A percentile compares a stretch with the other conserved stretches of the same genome.
These are phyloP conservation scores for Conus betulinus DNA, from an alignment of 1,140 invertebrate species.

Conservation along the genomic window DNA sequence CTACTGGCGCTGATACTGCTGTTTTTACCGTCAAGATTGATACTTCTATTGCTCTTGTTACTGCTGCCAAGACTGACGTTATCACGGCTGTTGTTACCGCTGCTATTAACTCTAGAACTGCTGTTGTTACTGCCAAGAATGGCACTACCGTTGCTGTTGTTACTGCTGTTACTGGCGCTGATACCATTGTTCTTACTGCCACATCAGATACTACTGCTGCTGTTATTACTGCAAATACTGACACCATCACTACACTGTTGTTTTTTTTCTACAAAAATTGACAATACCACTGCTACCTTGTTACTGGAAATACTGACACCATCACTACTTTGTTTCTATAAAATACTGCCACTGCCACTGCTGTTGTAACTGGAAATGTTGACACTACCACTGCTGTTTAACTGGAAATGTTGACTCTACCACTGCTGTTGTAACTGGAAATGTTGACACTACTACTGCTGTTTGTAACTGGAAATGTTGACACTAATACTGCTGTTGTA, in stretches of 20 bases:
- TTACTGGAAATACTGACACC: no score
- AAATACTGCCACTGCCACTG: neutral
- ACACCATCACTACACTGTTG: no score
- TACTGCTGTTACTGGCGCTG: slow-evolving; percentile 15
- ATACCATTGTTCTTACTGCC: neutral
- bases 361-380: no score
- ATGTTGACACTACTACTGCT: no score
- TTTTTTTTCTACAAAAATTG: neutral
- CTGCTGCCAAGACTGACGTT: no score
- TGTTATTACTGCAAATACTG: neutral
- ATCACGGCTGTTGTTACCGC: neutral
- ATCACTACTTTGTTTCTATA: neutral
- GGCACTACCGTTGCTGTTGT: neutral
- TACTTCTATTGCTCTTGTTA: neutral
- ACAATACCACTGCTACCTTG: neutral
- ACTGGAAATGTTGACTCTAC: no score
- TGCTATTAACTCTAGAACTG: neutral
- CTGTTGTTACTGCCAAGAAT: neutral
- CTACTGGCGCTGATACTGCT: neutral
- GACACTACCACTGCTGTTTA: no score
- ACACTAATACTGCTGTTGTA: no score
- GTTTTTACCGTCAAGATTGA: neutral
- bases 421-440: no score
- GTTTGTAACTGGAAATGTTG: no score
- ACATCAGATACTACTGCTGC: neutral